These are phyloP conservation scores for Eulemur coronatus DNA, from an alignment of 2,797 vertebrate genomes.

Conservation along the genomic window DNA sequence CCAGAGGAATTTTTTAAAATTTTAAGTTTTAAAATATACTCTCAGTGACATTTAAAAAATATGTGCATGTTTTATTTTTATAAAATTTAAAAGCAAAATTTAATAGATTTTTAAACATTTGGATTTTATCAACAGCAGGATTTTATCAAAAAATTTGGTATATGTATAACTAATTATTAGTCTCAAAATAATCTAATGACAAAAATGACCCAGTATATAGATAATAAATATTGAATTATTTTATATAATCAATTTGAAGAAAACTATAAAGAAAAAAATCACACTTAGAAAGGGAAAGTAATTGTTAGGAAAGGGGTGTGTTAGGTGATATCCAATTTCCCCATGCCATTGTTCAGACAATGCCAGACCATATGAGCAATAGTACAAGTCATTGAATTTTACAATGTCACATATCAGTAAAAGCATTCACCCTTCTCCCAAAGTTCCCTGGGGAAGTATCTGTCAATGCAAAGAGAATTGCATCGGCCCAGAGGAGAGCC, in stretches of 20 bases:
- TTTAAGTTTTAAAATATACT: background rate
- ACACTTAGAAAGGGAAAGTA: background rate
- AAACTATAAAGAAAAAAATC: background rate
- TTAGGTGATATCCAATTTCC: background rate
- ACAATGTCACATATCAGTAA: background rate
- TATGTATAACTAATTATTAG: background rate
- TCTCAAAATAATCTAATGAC: background rate
- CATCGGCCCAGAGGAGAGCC: background rate
- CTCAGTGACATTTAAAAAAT: background rate
- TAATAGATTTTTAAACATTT: background rate
- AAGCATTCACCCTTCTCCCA: background rate
- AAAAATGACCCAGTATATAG: background rate
- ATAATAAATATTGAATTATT: background rate
- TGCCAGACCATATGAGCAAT: background rate
- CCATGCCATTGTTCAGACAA: background rate
- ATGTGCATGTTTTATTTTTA: background rate
- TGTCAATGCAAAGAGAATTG: constrained; percentile 4
- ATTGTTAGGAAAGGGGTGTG: background rate
- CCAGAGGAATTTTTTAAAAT: background rate
- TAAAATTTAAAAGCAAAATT: background rate
- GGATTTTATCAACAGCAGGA: background rate
- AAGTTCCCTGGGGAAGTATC: background rate
- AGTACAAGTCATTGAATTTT: constrained; percentile 21
- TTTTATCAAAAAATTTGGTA: background rate
- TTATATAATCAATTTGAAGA: background rate